Evolutionary conservation across 2,797 vertebrate genomes (phyloP).

Genomic region (Euthynnus affinis): DNA sequence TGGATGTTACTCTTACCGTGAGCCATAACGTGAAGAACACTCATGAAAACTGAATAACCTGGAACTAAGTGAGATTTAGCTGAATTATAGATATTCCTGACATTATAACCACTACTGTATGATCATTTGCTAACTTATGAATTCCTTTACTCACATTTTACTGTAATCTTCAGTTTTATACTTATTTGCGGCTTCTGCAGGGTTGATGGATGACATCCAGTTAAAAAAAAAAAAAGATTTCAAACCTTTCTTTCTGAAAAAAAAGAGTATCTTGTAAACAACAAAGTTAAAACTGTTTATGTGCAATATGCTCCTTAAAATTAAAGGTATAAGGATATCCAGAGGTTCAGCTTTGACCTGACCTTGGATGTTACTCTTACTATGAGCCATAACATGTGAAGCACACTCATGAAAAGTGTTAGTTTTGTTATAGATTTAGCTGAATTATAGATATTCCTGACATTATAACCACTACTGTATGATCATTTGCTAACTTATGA

Average conservation of each 20-base stretch:
- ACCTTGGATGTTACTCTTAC: constrained; percentile 1
- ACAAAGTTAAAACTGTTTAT: neutral
- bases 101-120: neutral
- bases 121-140: neutral
- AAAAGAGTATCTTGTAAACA: neutral
- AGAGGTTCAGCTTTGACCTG: neutral
- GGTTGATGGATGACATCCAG: constrained; percentile 68
- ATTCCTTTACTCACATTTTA: constrained; percentile 15
- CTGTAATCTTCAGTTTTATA: constrained; percentile 4
- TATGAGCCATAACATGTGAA: neutral
- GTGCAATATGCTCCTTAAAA: neutral
- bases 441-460: neutral
- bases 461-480: neutral
- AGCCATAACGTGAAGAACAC: neutral
- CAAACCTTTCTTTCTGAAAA: neutral
- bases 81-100: neutral
- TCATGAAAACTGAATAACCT: too few species aligned
- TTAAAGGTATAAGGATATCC: neutral
- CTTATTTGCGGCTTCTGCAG: constrained; percentile 33
- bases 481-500: neutral
- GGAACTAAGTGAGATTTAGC: neutral
- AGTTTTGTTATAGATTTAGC: neutral
- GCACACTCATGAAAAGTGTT: neutral
- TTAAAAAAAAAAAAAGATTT: too few species aligned
- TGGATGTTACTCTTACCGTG: neutral